Evolutionary conservation across 2,113 vertebrate genomes (phyloP), one percentile per base, ranked within the genome.

Genomic region (Capreolus pygargus): DNA sequence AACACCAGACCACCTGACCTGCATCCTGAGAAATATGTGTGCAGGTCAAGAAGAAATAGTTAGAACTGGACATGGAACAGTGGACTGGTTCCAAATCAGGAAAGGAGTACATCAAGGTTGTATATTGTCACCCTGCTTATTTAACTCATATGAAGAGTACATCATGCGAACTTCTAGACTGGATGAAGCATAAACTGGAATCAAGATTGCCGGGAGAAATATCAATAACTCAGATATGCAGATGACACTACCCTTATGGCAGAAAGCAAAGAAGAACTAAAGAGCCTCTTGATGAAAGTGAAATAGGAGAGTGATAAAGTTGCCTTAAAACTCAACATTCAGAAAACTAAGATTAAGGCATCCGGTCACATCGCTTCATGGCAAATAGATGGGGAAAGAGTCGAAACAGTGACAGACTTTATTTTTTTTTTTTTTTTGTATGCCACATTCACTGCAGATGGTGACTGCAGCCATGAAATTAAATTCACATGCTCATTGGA

Each of bases 391-490:
- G 10, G 57, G 10, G 57, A 58, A 58, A 27, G 25, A 58, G 61
- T 33, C 3, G 30, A 64, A 64, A n/a, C 33, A 64, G 17, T 70
- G 17, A 8, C 17, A 10, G 33, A 67, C 8, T 67, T 67, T 67
- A 67, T 39, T 39, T 39, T 8, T 8, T 45, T 45, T 45, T 52
- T 10, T 36, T n/a, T n/a, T 10, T 0, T 0, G 61, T 17, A 8
- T 7, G 1, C 33, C 17, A 36, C 1, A 70, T 11, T 67, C n/a
- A 36, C 17, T 21, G 17, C 4, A 67, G 33, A 36, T 36, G 64
- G 64, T 36, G 17, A 67, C 17, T 36, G n/a, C 64, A 67, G 33
- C 64, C 17, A 67, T 67, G 17, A 67, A 67, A 67, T 36, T 67
- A 67, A n/a, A n/a, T 14, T 50, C 30, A 36, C n/a, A 36, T 70